A percentile compares a stretch with the other conserved stretches of the same genome.
phyloP scores from a whole-genome alignment of 1,140 invertebrate genomes.

The Ostrea denselamellosa region DNA sequence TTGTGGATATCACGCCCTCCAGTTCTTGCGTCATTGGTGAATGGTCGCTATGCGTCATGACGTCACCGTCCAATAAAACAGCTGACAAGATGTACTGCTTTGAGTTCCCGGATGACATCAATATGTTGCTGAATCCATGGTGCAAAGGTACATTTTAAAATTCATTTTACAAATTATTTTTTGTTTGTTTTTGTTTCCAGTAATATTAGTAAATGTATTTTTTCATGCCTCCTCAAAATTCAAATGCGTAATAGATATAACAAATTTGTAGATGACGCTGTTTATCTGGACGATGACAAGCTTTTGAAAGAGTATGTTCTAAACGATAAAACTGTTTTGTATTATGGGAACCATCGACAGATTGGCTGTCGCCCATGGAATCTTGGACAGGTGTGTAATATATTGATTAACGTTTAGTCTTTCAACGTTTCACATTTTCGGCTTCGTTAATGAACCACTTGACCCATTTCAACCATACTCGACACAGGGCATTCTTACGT shows the following conservation, averaged over 20 bases:
- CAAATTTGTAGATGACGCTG: slow-evolving; percentile 70
- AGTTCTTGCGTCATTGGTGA: slow-evolving; percentile 88
- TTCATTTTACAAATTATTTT: not conserved
- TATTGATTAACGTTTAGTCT: too few species aligned
- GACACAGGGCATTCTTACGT: too few species aligned
- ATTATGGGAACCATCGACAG: slow-evolving; percentile 89
- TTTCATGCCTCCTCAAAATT: too few species aligned
- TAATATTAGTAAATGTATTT: not conserved
- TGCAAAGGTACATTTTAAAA: slow-evolving; percentile 49
- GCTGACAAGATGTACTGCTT: not conserved
- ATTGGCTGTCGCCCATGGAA: slow-evolving; percentile 91
- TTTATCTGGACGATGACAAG: slow-evolving; percentile 83
- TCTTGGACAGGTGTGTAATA: slow-evolving; percentile 84
- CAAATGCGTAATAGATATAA: not conserved
- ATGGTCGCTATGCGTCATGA: slow-evolving; percentile 84
- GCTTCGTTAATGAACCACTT: too few species aligned
- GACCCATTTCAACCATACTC: too few species aligned
- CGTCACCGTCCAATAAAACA: not conserved
- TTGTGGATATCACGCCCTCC: slow-evolving; percentile 72
- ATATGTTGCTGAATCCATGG: slow-evolving; percentile 61
- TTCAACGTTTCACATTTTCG: too few species aligned
- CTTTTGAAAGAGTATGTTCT: slow-evolving; percentile 90
- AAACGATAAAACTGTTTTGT: slow-evolving; percentile 91
- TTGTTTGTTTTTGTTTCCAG: not conserved
- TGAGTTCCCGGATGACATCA: slow-evolving; percentile 43